phyloP scores from a whole-genome alignment of 2,888 invertebrate species.

The Myathropa florea region DNA sequence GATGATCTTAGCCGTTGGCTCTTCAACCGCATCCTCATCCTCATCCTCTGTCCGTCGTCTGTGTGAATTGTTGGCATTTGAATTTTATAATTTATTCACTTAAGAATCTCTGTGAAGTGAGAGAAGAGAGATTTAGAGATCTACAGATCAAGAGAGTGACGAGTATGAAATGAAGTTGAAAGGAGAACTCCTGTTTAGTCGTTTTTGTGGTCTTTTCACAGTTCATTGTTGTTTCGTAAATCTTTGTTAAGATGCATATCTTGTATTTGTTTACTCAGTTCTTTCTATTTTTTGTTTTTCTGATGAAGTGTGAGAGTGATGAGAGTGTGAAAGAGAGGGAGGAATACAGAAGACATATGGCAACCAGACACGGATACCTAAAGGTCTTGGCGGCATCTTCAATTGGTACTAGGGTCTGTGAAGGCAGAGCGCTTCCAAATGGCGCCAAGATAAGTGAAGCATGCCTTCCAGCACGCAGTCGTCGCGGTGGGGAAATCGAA shows the following conservation, averaged over 20 bases:
- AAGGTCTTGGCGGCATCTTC: neutral
- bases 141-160: neutral
- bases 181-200: too few relatives aligned
- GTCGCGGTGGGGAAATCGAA: too few relatives aligned
- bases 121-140: neutral
- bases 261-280: neutral
- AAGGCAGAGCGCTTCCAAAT: neutral
- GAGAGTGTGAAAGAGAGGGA: neutral
- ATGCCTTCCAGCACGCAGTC: neutral
- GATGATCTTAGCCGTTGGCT: neutral
- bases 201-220: neutral
- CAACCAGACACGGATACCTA: neutral
- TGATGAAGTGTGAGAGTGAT: neutral
- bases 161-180: neutral
- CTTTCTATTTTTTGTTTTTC: too few relatives aligned
- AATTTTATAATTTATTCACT: conserved; percentile 53
- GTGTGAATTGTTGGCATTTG: conserved; percentile 8
- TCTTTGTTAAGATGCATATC: neutral
- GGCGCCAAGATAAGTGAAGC: neutral
- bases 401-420: neutral
- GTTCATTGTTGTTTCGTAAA: conserved; percentile 19
- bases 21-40: neutral
- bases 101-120: conserved; percentile 21
- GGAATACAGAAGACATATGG: neutral
- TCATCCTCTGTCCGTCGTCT: too few relatives aligned